Percentiles rank a stretch among this genome's conserved stretches.
Conservation (phyloP, 2,113 vertebrate genomes). For the Osmerus mordax region DNA sequence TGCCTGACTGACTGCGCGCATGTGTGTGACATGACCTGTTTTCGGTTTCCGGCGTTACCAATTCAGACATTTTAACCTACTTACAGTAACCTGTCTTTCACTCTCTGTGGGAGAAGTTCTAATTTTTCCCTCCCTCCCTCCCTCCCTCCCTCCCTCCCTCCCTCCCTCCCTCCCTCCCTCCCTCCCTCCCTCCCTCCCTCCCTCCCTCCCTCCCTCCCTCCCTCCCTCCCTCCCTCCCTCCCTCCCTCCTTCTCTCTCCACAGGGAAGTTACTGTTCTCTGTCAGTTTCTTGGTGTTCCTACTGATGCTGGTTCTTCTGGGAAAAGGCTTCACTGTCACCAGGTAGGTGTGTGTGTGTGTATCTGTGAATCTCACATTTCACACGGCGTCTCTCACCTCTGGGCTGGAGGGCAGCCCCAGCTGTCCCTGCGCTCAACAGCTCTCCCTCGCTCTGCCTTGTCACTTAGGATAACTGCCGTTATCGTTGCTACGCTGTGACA, state of each 20-base stretch:
- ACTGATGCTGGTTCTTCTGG: slow-evolving; percentile 88
- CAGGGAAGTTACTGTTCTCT: slow-evolving; percentile 92
- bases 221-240: not conserved
- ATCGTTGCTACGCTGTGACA: not conserved
- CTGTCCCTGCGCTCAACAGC: slow-evolving; percentile 21
- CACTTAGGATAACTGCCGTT: not conserved
- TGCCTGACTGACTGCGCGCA: slow-evolving; percentile 13
- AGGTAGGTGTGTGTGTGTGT: slow-evolving; percentile 59
- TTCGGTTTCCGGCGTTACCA: slow-evolving; percentile 47
- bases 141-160: not conserved
- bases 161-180: not conserved
- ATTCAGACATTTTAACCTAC: slow-evolving; percentile 61
- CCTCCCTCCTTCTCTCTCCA: slow-evolving; percentile 37
- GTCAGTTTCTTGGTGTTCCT: slow-evolving; percentile 91
- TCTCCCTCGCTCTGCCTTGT: not conserved
- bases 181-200: not conserved
- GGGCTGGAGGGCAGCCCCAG: slow-evolving; percentile 24
- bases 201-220: not conserved
- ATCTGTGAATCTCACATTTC: not conserved
- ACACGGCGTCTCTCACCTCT: slow-evolving; percentile 14
- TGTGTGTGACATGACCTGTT: slow-evolving; percentile 44
- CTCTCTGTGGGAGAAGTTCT: slow-evolving; percentile 26
- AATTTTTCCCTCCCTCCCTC: not conserved
- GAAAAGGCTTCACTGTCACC: slow-evolving; percentile 93
- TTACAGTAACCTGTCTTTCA: slow-evolving; percentile 43